Evolutionary conservation across 2,797 vertebrate species (phyloP).

Genomic region (Alcedo atthis): DNA sequence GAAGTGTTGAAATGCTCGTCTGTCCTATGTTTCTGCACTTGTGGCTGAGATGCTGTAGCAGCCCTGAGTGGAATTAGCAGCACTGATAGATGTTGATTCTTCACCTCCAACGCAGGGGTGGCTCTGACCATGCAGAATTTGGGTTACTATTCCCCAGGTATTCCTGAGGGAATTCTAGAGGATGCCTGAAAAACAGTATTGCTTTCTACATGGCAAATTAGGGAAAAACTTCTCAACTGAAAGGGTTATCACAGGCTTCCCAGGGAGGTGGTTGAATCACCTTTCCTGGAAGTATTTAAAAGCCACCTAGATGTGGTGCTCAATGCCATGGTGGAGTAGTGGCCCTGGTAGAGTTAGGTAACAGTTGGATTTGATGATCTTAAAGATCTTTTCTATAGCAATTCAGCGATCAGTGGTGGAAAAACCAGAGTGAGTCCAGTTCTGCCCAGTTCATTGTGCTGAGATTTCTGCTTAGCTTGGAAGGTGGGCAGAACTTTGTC

Average conservation of each 20-base stretch:
- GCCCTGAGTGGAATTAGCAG: neutral
- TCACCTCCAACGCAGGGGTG: neutral
- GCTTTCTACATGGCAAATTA: neutral
- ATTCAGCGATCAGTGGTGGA: too few relatives aligned
- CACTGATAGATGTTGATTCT: neutral
- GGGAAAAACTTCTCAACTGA: too few relatives aligned
- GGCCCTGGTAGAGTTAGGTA: too few relatives aligned
- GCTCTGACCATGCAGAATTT: neutral
- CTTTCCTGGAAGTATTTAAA: too few relatives aligned
- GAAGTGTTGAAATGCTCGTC: conserved; percentile 62
- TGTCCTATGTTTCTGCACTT: conserved; percentile 8
- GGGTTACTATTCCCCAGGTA: neutral
- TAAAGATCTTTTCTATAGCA: too few relatives aligned
- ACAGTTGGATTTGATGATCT: too few relatives aligned
- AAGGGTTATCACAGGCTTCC: too few relatives aligned
- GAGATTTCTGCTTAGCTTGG: neutral
- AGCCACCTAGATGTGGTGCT: too few relatives aligned
- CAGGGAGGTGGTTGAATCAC: too few relatives aligned
- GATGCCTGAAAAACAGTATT: neutral
- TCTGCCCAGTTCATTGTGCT: neutral
- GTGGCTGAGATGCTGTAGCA: conserved; percentile 12
- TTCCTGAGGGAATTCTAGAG: neutral
- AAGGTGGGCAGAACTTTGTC: neutral
- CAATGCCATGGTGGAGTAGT: too few relatives aligned
- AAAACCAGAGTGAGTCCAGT: neutral